A percentile compares a stretch with the other conserved stretches of the same genome.
These are phyloP conservation scores for Fragum sueziense DNA, from an alignment of 2,888 invertebrate genomes.

Conservation along the genomic window DNA sequence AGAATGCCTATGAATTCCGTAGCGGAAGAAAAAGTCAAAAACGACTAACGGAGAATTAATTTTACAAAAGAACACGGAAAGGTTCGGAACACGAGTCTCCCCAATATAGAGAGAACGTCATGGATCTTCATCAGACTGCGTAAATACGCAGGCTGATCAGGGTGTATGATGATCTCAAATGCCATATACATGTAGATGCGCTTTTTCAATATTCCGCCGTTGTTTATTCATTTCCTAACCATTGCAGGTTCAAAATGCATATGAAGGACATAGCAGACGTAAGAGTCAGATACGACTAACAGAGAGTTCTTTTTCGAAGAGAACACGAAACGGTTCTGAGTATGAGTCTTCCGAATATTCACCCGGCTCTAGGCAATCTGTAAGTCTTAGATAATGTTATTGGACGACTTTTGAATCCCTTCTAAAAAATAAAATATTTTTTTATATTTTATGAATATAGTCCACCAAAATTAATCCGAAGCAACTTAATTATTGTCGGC, in stretches of 20 bases:
- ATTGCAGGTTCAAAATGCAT: constrained; percentile 72
- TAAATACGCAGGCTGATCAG: too few relatives aligned
- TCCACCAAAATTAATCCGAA: too few relatives aligned
- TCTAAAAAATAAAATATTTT: too few relatives aligned
- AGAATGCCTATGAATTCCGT: constrained; percentile 70
- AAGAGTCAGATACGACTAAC: constrained; percentile 56
- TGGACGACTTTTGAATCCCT: neutral
- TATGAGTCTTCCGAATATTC: constrained; percentile 41
- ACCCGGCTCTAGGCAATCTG: constrained; percentile 28
- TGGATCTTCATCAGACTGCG: too few relatives aligned
- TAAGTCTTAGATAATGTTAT: constrained; percentile 13
- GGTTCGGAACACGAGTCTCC: constrained; percentile 55
- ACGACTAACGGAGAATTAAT: constrained; percentile 54
- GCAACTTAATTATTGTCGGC: too few relatives aligned
- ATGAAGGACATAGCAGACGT: constrained; percentile 63
- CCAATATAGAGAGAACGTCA: too few relatives aligned
- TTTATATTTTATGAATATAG: too few relatives aligned
- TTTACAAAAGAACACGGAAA: constrained; percentile 50
- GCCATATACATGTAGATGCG: too few relatives aligned
- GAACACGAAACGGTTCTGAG: constrained; percentile 55
- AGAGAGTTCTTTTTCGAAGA: constrained; percentile 53
- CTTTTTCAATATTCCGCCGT: too few relatives aligned
- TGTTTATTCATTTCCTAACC: too few relatives aligned
- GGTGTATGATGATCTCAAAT: too few relatives aligned
- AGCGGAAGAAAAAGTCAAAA: constrained; percentile 58